Evolutionary conservation across 2,797 vertebrate species (phyloP).

Genomic region (Rhadinocentrus ornatus): DNA sequence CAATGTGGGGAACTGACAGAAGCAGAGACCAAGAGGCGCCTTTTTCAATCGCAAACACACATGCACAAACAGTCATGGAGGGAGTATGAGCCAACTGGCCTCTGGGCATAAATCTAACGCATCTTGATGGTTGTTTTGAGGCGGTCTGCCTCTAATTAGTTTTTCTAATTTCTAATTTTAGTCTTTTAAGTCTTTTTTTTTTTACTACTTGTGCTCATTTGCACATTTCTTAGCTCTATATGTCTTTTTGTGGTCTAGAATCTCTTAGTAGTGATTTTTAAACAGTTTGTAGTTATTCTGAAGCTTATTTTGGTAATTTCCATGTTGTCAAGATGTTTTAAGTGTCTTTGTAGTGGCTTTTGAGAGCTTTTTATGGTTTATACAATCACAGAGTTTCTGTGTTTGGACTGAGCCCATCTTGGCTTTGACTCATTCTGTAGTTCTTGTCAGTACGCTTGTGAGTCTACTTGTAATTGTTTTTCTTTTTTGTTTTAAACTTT

Average conservation of each 20-base stretch:
- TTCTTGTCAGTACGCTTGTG: not conserved
- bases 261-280: not conserved
- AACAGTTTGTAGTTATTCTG: rapidly evolving
- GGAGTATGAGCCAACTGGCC: conserved; percentile 14
- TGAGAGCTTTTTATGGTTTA: not conserved
- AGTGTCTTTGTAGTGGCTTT: not conserved
- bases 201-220: not conserved
- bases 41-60: conserved; percentile 45
- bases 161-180: not conserved
- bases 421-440: not conserved
- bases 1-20: conserved; percentile 55
- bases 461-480: not conserved
- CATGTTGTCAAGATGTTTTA: no score
- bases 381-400: not conserved
- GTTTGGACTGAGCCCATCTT: not conserved
- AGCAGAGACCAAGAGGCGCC: conserved; percentile 58
- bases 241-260: rapidly evolving
- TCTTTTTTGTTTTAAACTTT: not conserved
- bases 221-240: not conserved
- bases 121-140: not conserved
- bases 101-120: not conserved
- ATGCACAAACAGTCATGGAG: conserved; percentile 26
- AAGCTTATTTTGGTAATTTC: not conserved
- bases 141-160: not conserved
- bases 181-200: no score